phyloP scores from a whole-genome alignment of 2,888 invertebrate species.

The Clistopyga incitator region DNA sequence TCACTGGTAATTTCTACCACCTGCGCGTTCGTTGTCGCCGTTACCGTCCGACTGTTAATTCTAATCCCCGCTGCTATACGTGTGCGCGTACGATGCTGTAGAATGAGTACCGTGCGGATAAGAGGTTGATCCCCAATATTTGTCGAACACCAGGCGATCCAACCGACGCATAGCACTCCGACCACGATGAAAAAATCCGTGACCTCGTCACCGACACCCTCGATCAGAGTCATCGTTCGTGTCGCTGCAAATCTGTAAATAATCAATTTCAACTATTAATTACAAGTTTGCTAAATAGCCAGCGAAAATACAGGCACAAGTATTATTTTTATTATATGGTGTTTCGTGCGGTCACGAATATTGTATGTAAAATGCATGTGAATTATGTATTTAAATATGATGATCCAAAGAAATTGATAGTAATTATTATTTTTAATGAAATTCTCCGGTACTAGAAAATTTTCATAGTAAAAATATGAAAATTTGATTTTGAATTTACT shows the following conservation, averaged over 20 bases:
- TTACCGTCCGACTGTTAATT: slow-evolving; percentile 73
- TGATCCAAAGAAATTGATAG: no score
- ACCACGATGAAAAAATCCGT: slow-evolving; percentile 89
- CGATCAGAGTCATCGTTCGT: slow-evolving; percentile 89
- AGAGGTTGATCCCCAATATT: slow-evolving; percentile 89
- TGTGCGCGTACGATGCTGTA: slow-evolving; percentile 85
- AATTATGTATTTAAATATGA: no score
- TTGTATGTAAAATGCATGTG: no score
- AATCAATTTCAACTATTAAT: slow-evolving; percentile 11
- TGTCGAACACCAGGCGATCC: slow-evolving; percentile 92
- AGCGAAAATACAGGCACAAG: no score
- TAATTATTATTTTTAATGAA: no score
- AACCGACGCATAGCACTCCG: slow-evolving; percentile 86
- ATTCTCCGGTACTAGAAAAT: no score
- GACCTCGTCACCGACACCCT: slow-evolving; percentile 94
- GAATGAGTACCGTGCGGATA: slow-evolving; percentile 89
- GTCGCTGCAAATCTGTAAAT: slow-evolving; percentile 47
- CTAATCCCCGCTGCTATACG: slow-evolving; percentile 81
- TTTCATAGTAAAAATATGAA: no score
- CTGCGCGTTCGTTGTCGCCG: slow-evolving; percentile 56
- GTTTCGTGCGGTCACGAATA: no score
- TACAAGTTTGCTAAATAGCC: neutral
- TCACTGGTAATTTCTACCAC: slow-evolving; percentile 76
- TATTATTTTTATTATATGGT: no score
- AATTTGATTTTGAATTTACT: no score